Conservation (phyloP, 2,113 vertebrate species). For the Sorex araneus region DNA sequence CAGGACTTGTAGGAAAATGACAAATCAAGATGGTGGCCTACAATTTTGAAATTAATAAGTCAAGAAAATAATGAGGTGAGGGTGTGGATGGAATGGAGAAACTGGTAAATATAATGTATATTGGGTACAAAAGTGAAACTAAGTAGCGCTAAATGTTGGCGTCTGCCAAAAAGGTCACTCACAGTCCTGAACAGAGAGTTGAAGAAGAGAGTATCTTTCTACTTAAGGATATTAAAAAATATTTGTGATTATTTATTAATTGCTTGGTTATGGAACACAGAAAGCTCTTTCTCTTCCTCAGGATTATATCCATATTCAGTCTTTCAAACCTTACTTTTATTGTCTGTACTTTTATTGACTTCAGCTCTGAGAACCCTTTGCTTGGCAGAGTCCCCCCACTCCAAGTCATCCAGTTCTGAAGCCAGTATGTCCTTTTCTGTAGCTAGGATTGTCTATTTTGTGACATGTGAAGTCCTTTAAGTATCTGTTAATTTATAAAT, state of each 20-base stretch:
- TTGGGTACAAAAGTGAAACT: neutral
- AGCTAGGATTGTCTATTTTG: neutral
- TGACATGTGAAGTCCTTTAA: slow-evolving; percentile 12
- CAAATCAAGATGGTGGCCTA: slow-evolving; percentile 13
- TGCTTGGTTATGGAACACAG: neutral
- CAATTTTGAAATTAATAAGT: slow-evolving; percentile 27
- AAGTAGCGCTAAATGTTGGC: neutral
- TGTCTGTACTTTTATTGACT: neutral
- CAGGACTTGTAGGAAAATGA: neutral
- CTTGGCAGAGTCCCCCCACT: neutral
- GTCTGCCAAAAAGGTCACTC: neutral
- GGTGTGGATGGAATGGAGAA: neutral
- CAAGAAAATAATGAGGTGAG: neutral
- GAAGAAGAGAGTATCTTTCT: neutral
- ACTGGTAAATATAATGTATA: neutral
- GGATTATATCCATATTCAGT: neutral
- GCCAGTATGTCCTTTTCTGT: neutral
- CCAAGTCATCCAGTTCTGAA: neutral
- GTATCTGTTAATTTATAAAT: slow-evolving; percentile 37
- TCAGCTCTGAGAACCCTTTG: neutral
- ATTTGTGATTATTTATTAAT: neutral
- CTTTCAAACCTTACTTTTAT: neutral
- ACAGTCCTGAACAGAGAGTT: neutral
- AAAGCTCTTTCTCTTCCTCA: neutral
- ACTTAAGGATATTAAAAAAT: neutral